Evolutionary conservation across 2,113 vertebrate species (phyloP), one percentile per base, ranked within the genome.

Genomic region (Uria lomvia): DNA sequence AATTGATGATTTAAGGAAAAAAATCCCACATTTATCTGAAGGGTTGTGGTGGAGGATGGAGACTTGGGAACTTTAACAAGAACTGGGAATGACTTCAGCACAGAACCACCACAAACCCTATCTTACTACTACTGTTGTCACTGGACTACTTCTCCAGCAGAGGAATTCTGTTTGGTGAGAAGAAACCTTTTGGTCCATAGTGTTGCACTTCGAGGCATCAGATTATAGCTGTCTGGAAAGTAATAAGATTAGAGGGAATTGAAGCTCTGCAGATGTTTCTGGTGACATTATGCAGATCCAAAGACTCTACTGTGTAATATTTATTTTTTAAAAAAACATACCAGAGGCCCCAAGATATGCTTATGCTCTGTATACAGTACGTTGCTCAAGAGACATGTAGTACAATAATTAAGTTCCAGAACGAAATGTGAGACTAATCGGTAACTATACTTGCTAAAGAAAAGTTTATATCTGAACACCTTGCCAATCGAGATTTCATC

Each of bases 211-310:
- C 45, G 55, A 89, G 38, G 24, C 23, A 87, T 67, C 49, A 32
- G 43, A 85, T 92, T 92, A 60, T 60, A 77, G 40, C 68, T 86
- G 12, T 81, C 60, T 53, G 43, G 65, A 34, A 78, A 94, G 27
- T 36, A 88, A 78, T 81, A 50, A 73, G 45, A 79, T 96, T 91
- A 94, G 62, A 62, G 32, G 10, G 43, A 96, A 71, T 0, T 94
- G 91, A 95, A 87, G 70, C 40, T 90, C 71, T 96, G 70, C 92
- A 96, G 91, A 77, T 92, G 66, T 63, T 79, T 88, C 62, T 92
- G 52, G 53, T 71, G 72, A 95, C 30, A n/a, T 59, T 84, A 67
- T 65, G 80, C 83, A 94, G 92, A 68, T 63, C 32, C 19, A 67
- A 77, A 55, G 45, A 53, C 53, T 40, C 63, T 88, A 63, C 30